Evolutionary conservation across 2,797 vertebrate species (phyloP).

Genomic region (Amphiprion clarkii): DNA sequence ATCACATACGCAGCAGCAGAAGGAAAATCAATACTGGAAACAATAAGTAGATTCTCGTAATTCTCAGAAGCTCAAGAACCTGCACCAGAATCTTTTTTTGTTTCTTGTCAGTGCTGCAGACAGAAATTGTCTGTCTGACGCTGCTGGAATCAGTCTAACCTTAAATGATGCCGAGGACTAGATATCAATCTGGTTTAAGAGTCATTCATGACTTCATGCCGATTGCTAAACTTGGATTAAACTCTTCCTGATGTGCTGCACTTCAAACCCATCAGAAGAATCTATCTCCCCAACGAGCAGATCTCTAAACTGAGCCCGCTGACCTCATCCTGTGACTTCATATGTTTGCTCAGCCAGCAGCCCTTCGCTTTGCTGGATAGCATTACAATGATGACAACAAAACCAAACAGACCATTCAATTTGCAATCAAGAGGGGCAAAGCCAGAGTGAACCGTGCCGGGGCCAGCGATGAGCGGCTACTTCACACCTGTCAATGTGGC

Average conservation of each 20-base stretch:
- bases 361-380: conserved; percentile 8
- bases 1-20: conserved; percentile 46
- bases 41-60: conserved; percentile 59
- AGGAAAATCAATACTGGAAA: conserved; percentile 67
- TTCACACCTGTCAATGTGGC: conserved; percentile 54
- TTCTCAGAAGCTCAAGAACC: conserved; percentile 54
- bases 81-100: conserved; percentile 28
- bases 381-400: conserved; percentile 39
- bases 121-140: conserved; percentile 30
- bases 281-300: conserved; percentile 39
- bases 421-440: conserved; percentile 36
- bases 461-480: conserved; percentile 41
- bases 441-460: conserved; percentile 23
- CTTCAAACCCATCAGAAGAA: conserved; percentile 54
- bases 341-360: conserved; percentile 53
- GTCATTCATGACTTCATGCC: conserved; percentile 62
- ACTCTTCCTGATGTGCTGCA: conserved; percentile 29
- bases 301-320: conserved; percentile 44
- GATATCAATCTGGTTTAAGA: conserved; percentile 34
- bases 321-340: conserved; percentile 73
- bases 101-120: conserved; percentile 11
- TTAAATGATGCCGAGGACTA: conserved; percentile 14
- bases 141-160: conserved; percentile 13
- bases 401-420: conserved; percentile 38
- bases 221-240: conserved; percentile 54